Evolutionary conservation across 2,797 vertebrate genomes (phyloP).

Genomic region (Schizopygopsis pylzovi): DNA sequence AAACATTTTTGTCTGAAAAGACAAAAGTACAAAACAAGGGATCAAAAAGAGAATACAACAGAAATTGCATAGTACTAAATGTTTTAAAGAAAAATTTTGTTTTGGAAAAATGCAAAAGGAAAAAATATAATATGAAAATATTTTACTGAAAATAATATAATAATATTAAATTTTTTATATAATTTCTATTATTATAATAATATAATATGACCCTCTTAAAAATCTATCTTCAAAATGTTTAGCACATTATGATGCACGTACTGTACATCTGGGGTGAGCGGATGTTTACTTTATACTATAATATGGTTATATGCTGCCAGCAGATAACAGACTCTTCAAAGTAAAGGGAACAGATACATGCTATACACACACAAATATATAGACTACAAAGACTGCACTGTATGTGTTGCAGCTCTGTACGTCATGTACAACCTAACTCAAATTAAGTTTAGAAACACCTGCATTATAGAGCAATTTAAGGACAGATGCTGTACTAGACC

Average conservation of each 20-base stretch:
- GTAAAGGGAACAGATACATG: too few relatives aligned
- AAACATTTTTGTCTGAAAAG: not conserved
- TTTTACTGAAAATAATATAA: too few relatives aligned
- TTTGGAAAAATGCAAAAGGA: too few relatives aligned
- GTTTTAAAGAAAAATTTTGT: not conserved
- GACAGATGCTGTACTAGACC: not conserved
- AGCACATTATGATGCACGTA: not conserved
- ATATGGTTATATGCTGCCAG: not conserved
- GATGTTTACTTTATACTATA: too few relatives aligned
- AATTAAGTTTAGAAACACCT: not conserved
- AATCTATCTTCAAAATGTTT: not conserved
- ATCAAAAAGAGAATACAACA: too few relatives aligned
- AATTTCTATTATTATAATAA: too few relatives aligned
- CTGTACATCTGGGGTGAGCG: not conserved
- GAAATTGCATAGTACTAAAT: not conserved
- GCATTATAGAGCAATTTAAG: not conserved
- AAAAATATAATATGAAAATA: too few relatives aligned
- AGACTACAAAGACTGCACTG: not conserved
- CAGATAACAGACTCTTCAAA: not conserved
- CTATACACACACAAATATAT: not conserved
- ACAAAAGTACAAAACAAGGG: not conserved
- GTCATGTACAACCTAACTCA: not conserved
- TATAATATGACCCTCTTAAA: not conserved
- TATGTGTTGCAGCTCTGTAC: not conserved
- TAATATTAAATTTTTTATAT: too few relatives aligned